phyloP scores from a whole-genome alignment of 2,888 invertebrate species.

The Ditylenchus weischeri region DNA sequence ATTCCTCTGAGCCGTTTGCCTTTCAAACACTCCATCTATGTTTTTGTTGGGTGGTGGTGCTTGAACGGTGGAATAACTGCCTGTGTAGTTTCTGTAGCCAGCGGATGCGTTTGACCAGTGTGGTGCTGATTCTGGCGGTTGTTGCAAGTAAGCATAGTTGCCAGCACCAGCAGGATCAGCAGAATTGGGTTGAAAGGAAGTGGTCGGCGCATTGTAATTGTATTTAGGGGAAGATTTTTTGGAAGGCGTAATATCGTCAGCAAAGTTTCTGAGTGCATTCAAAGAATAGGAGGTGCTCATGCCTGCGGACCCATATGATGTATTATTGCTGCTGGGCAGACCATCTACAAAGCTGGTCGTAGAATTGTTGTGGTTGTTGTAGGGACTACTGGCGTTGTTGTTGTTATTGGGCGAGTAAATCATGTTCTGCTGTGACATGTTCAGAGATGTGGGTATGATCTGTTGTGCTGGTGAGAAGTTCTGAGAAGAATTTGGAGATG shows the following conservation, averaged over 20 bases:
- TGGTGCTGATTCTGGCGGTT: neutral
- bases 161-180: neutral
- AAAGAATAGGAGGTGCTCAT: conserved; percentile 26
- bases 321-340: neutral
- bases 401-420: neutral
- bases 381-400: neutral
- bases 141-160: too few relatives aligned
- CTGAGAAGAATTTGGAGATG: too few relatives aligned
- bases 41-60: neutral
- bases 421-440: neutral
- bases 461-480: too few relatives aligned
- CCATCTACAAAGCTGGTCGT: too few relatives aligned
- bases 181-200: neutral
- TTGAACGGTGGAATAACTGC: neutral
- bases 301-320: neutral
- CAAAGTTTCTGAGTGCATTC: conserved; percentile 23
- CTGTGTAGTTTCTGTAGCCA: neutral
- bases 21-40: conserved; percentile 18
- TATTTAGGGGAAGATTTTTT: conserved; percentile 1
- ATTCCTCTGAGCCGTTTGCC: conserved; percentile 15
- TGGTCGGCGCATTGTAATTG: neutral
- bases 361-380: neutral
- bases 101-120: conserved; percentile 13
- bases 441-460: too few relatives aligned
- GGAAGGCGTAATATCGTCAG: conserved; percentile 2